Base-by-base conservation (phyloP, 53 echinoderm and acorn worm genomes). In the Holothuria scabra region DNA sequence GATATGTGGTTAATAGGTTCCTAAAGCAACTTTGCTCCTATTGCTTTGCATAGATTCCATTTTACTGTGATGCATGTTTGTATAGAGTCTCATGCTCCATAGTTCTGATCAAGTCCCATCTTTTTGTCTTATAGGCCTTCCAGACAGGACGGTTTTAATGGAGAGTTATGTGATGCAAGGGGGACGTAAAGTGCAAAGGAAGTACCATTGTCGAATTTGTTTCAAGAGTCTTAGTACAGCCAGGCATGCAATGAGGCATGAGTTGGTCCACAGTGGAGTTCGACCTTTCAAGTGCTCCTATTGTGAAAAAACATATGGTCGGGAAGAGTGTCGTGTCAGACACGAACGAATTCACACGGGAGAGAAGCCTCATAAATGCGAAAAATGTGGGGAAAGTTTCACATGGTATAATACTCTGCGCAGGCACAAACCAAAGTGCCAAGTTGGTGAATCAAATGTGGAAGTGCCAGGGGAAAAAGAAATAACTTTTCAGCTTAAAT, bases 191-290 rank as follows among this genome's bases (percentile, higher is more conserved):
- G 72, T 44, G 44, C n/a, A 24, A 44, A 44, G 48, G n/a, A 44
- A 72, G 26, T 72, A 18, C 48, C 22, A 44, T 48, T 72, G 72
- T 46, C 72, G 72, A 25, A 72, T 72, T 72, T 72, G 72, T 44
- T 72, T 72, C 72, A 72, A 72, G 72, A 44, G 25, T 10, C 72
- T 72, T 21, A 72, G 72, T 48, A 72, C 72, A 25, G 72, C 72
- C 72, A 38, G 72, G 28, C 72, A 44, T 21, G 72, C 72, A 25
- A 72, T 72, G 72, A 23, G 34, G 44, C 72, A 72, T 48, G 72
- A 72, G 72, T 72, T 72, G 72, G 72, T 72, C n/a, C 72, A 72
- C 46, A 72, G 72, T 24, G 72, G 72, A 22, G 26, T 48, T 48
- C 72, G 72, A 14, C 72, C 72, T 38, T 72, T 72, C 72, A 72